A percentile compares a stretch with the other conserved stretches of the same genome.
These are phyloP conservation scores for Calonectris borealis DNA, from an alignment of 2,113 vertebrate species.

Conservation along the genomic window DNA sequence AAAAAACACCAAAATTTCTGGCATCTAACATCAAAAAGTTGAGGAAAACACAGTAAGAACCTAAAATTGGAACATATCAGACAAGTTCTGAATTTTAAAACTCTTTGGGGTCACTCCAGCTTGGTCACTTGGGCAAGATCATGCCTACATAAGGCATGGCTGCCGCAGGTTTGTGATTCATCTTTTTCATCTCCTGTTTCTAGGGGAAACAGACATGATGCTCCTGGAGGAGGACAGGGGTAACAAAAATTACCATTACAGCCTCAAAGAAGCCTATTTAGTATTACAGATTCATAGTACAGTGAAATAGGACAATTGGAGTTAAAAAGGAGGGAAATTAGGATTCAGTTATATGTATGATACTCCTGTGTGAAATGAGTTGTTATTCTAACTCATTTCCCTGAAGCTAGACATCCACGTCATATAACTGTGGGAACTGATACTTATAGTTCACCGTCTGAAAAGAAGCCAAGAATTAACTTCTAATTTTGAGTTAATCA, in stretches of 20 bases:
- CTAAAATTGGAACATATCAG: background rate
- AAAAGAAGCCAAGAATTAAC: slow-evolving; percentile 22
- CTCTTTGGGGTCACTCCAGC: background rate
- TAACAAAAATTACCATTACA: slow-evolving; percentile 24
- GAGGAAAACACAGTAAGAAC: background rate
- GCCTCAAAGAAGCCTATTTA: slow-evolving; percentile 1
- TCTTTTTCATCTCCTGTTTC: slow-evolving; percentile 5
- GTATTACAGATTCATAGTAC: background rate
- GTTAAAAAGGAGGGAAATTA: slow-evolving; percentile 26
- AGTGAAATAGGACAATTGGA: slow-evolving; percentile 26
- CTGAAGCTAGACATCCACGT: background rate
- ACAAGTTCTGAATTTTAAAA: background rate
- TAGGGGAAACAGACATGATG: slow-evolving; percentile 13
- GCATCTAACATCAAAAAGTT: background rate
- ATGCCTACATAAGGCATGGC: background rate
- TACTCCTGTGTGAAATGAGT: background rate
- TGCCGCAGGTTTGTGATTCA: background rate
- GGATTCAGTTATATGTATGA: background rate
- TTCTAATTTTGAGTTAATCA: slow-evolving; percentile 13
- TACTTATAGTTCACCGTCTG: background rate
- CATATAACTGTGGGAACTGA: background rate
- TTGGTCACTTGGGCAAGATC: background rate
- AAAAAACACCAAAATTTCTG: background rate
- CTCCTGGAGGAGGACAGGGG: background rate
- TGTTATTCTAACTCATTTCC: slow-evolving; percentile 12